These are phyloP conservation scores for Sinosuthora webbiana DNA, from an alignment of 2,113 vertebrate genomes.

Conservation along the genomic window DNA sequence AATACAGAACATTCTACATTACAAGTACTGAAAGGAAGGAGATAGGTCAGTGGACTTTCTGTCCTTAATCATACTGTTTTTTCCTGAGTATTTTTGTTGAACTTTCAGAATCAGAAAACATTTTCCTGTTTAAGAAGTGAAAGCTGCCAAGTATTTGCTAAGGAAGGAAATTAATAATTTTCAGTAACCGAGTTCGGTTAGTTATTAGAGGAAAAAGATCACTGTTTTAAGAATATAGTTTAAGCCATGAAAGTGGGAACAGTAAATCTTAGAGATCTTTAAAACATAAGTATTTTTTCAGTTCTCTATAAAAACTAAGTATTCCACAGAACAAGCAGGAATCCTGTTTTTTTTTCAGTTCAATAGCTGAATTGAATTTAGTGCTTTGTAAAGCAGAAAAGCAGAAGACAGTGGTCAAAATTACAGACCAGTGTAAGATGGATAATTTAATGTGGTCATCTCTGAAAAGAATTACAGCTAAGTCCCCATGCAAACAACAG, in stretches of 20 bases:
- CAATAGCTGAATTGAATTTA: not conserved
- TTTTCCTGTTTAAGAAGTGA: constrained; percentile 59
- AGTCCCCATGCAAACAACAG: constrained; percentile 76
- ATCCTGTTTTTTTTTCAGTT: not conserved
- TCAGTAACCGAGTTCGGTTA: constrained; percentile 38
- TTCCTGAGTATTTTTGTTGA: constrained; percentile 32
- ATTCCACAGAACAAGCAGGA: not conserved
- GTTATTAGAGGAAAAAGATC: not conserved
- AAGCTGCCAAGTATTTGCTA: constrained; percentile 60
- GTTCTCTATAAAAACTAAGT: not conserved
- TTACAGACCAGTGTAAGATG: constrained; percentile 44
- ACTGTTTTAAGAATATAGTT: not conserved
- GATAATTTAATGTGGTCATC: not conserved
- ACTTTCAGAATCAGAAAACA: constrained; percentile 52
- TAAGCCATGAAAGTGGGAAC: not conserved
- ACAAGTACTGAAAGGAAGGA: constrained; percentile 25
- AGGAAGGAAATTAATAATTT: constrained; percentile 51
- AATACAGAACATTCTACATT: not conserved
- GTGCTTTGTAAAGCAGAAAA: constrained; percentile 56
- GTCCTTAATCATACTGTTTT: not conserved
- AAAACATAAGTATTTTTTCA: not conserved
- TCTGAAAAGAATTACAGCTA: not conserved
- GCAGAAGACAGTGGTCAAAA: constrained; percentile 48
- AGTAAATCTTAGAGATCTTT: not conserved
- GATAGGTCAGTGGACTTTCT: constrained; percentile 12